Evolutionary conservation across 2,888 invertebrate genomes (phyloP).

Genomic region (Bugula neritina): DNA sequence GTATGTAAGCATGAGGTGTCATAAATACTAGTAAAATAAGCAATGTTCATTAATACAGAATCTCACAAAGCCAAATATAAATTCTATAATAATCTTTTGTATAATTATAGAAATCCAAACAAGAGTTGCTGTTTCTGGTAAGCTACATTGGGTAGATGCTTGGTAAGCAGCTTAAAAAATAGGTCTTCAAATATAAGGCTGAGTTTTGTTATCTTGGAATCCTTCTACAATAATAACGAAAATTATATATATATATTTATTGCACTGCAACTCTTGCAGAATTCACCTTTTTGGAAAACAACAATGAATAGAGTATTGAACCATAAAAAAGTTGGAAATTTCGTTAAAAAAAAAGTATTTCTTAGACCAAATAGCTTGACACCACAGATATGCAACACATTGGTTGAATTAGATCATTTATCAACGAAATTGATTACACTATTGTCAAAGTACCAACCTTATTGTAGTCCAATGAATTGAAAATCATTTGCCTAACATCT

Average conservation of each 20-base stretch:
- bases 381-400: background rate
- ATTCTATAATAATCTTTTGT: too few species aligned
- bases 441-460: too few species aligned
- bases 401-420: background rate
- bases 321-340: background rate
- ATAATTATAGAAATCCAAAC: background rate
- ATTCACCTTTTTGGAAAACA: too few species aligned
- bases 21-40: too few species aligned
- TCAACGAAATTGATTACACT: too few species aligned
- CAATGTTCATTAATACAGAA: too few species aligned
- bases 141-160: background rate
- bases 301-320: background rate
- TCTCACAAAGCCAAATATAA: too few species aligned
- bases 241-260: background rate
- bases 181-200: conserved; percentile 39
- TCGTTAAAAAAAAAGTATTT: background rate
- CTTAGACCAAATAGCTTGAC: background rate
- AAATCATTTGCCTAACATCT: conserved; percentile 45
- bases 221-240: conserved; percentile 35
- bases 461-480: conserved; percentile 48
- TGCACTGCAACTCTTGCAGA: background rate
- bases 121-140: conserved; percentile 11
- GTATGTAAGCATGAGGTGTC: too few species aligned
- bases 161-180: conserved; percentile 36
- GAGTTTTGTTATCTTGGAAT: conserved; percentile 40